phyloP scores from a whole-genome alignment of 2,113 vertebrate genomes.

The Tringa solitaria region DNA sequence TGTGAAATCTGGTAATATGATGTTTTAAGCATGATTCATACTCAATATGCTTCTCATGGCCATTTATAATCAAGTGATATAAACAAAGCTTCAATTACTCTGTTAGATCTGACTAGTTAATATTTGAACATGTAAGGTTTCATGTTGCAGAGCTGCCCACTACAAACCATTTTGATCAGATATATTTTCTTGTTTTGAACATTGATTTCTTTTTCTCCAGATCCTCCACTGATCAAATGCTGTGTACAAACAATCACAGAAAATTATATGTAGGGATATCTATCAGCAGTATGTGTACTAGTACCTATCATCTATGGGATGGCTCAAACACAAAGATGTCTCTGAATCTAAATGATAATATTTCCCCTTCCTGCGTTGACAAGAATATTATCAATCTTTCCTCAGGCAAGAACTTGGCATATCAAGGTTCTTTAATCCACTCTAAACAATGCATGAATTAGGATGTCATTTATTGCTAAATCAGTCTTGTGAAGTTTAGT shows the following conservation, averaged over 20 bases:
- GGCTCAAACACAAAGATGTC: background rate
- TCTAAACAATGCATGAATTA: conserved; percentile 1
- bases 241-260: background rate
- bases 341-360: conserved; percentile 52
- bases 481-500: background rate
- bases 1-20: background rate
- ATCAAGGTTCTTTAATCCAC: conserved; percentile 51
- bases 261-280: conserved; percentile 22
- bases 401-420: conserved; percentile 58
- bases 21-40: background rate
- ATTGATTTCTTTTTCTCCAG: background rate
- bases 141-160: background rate
- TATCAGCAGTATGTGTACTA: background rate
- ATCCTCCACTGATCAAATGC: background rate
- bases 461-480: conserved; percentile 51
- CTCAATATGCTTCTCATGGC: background rate
- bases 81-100: background rate
- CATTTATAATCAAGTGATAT: background rate
- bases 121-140: background rate
- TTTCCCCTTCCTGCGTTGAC: background rate
- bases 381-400: conserved; percentile 43
- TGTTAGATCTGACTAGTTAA: background rate
- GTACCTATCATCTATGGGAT: conserved; percentile 15
- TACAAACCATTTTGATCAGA: background rate
- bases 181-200: background rate